Evolutionary conservation across 1,140 invertebrate genomes (phyloP).

Genomic region (Amphibalanus amphitrite): DNA sequence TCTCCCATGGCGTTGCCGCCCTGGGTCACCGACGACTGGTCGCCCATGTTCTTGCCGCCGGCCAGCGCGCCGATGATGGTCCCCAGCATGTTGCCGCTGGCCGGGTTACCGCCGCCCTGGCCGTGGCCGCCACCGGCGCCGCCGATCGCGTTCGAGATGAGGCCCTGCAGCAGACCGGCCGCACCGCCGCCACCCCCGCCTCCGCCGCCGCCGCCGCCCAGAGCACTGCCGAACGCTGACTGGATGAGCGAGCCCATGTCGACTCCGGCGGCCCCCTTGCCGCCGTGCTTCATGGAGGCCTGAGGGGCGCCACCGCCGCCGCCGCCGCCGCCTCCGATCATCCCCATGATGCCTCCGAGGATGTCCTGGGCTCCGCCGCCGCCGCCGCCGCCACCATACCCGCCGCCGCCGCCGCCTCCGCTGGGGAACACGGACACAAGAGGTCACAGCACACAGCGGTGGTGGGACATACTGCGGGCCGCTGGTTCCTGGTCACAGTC

Average conservation of each 20-base stretch:
- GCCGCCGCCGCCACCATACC: background rate
- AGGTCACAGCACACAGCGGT: too few relatives aligned
- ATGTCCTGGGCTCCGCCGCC: background rate
- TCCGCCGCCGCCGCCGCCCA: background rate
- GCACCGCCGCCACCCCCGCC: background rate
- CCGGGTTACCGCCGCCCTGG: background rate
- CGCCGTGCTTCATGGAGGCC: background rate
- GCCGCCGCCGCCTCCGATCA: background rate
- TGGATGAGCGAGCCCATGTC: background rate
- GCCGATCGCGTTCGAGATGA: background rate
- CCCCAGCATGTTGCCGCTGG: background rate
- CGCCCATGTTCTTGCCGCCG: background rate
- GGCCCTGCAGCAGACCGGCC: background rate
- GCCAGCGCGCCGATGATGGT: background rate
- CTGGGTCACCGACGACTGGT: background rate
- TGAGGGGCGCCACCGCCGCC: too few relatives aligned
- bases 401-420: too few relatives aligned
- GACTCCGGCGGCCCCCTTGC: background rate
- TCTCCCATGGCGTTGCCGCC: background rate
- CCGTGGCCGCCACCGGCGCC: background rate
- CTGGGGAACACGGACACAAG: background rate
- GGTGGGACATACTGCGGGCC: too few relatives aligned
- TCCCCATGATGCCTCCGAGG: background rate
- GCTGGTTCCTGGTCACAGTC: too few relatives aligned
- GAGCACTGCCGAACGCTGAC: background rate